A percentile compares a stretch with the other conserved stretches of the same genome.
Evolutionary conservation across 1,140 invertebrate species (phyloP).

Genomic region (Akabosia matsudoensis): DNA sequence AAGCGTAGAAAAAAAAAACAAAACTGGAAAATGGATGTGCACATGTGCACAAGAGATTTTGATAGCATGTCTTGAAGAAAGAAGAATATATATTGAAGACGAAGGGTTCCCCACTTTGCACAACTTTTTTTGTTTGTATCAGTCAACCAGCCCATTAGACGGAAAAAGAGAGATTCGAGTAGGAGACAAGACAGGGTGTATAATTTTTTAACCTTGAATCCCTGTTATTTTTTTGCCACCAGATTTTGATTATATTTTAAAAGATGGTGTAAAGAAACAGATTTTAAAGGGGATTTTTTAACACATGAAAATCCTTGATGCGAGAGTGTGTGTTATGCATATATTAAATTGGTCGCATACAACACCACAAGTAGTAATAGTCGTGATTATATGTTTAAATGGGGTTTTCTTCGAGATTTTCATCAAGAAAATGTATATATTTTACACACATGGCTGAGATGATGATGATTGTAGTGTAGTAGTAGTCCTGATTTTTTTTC

Average conservation of each 20-base stretch:
- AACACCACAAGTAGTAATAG: neutral
- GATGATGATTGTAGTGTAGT: neutral
- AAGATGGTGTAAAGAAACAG: neutral
- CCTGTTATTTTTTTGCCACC: constrained; percentile 1
- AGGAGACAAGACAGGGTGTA: neutral
- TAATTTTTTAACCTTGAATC: constrained; percentile 11
- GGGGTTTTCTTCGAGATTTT: neutral
- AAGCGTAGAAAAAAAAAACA: too few relatives aligned
- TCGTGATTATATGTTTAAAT: constrained; percentile 2
- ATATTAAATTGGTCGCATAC: neutral
- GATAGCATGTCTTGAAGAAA: neutral
- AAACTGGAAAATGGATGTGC: too few relatives aligned
- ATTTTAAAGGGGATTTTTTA: neutral
- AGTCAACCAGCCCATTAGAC: neutral
- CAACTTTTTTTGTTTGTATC: constrained; percentile 5
- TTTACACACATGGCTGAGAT: neutral
- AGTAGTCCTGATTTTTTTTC: neutral
- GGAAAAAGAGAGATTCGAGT: neutral
- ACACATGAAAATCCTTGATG: too few relatives aligned
- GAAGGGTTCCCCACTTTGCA: constrained; percentile 15
- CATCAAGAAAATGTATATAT: neutral
- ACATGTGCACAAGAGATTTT: neutral
- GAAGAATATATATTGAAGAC: neutral
- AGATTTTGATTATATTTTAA: constrained; percentile 16
- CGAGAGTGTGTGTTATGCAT: neutral